phyloP scores from a whole-genome alignment of 2,797 vertebrate species.

The Neosilurus mollespiculum region DNA sequence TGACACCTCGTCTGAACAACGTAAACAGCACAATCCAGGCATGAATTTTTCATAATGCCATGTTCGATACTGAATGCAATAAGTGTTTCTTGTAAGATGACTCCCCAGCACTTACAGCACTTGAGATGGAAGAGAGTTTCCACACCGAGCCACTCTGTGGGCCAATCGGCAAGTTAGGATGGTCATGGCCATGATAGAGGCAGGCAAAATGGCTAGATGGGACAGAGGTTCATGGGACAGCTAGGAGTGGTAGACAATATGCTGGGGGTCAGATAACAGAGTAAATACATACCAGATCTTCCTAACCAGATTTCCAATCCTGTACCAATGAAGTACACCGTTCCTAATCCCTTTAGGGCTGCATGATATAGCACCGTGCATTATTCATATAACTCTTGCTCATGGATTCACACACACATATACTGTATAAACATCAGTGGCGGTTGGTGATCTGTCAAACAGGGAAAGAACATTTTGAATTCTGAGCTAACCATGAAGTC shows the following conservation, averaged over 20 bases:
- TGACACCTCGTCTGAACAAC: conserved; percentile 60
- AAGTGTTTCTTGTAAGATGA: conserved; percentile 83
- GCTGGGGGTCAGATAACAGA: neutral
- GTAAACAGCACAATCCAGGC: conserved; percentile 59
- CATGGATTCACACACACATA: neutral
- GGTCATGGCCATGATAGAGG: conserved; percentile 39
- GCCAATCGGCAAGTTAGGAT: conserved; percentile 66
- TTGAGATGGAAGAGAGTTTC: conserved; percentile 69
- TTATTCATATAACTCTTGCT: neutral
- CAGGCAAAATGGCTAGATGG: neutral
- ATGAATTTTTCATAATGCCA: conserved; percentile 83
- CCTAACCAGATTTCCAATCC: neutral
- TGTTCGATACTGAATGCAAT: conserved; percentile 82
- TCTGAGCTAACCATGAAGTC: no score
- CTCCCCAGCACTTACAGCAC: conserved; percentile 77
- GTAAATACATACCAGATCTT: neutral
- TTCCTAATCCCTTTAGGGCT: neutral
- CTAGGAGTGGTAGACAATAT: neutral
- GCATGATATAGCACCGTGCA: neutral
- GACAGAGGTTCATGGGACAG: neutral
- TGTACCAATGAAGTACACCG: neutral
- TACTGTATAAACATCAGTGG: no score
- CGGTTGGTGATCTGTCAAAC: no score
- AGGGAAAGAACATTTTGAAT: no score
- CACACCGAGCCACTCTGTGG: conserved; percentile 62